phyloP scores from a whole-genome alignment of 2,113 vertebrate genomes.

The Mus pahari region DNA sequence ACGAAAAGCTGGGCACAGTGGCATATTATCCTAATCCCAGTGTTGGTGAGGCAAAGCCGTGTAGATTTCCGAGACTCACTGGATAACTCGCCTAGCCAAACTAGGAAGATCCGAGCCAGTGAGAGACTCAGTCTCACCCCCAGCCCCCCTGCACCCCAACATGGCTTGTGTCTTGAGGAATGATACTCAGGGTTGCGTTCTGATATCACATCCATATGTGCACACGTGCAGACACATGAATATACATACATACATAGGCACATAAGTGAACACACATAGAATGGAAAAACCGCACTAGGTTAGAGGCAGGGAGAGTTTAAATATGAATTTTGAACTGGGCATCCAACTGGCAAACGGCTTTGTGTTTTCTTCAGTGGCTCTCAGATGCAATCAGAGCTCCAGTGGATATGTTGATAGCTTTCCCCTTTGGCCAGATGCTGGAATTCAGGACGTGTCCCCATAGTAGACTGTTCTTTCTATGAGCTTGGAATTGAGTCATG shows the following conservation, averaged over 20 bases:
- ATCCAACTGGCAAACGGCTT: background rate
- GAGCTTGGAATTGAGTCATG: background rate
- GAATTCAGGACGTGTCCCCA: background rate
- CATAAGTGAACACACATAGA: background rate
- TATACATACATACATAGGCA: background rate
- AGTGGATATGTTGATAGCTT: background rate
- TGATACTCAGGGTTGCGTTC: background rate
- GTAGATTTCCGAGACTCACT: background rate
- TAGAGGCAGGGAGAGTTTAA: background rate
- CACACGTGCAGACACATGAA: background rate
- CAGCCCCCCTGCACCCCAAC: background rate
- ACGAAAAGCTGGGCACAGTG: background rate
- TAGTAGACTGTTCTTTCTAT: background rate
- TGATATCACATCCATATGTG: background rate
- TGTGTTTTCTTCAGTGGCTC: background rate
- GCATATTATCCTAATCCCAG: background rate
- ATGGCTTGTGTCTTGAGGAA: background rate
- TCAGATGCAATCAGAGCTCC: background rate
- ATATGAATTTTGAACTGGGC: background rate
- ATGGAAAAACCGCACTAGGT: accelerated
- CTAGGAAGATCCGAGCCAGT: background rate
- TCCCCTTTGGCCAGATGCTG: background rate
- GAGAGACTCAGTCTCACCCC: background rate
- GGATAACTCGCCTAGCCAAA: background rate
- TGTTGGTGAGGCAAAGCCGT: background rate